Evolutionary conservation across 2,797 vertebrate species (phyloP).

Genomic region (Threskiornis aethiopicus): DNA sequence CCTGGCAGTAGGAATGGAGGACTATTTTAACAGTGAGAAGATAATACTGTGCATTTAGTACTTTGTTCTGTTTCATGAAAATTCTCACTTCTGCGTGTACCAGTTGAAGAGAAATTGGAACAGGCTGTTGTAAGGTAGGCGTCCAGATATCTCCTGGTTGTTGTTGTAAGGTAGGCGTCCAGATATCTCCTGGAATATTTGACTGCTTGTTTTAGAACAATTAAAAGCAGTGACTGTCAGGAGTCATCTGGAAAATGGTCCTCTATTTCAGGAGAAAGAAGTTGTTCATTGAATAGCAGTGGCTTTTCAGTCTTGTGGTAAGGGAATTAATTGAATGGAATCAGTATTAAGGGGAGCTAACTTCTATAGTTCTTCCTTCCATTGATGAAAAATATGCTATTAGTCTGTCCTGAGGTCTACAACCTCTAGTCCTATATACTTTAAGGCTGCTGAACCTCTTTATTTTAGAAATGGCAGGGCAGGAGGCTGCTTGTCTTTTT

Average conservation of each 20-base stretch:
- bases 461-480: not conserved
- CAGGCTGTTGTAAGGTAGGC: not conserved
- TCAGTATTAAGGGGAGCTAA: not conserved
- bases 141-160: not conserved
- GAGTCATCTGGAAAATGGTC: not conserved
- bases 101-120: not conserved
- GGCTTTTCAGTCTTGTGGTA: not conserved
- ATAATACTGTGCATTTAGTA: not conserved
- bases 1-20: not conserved
- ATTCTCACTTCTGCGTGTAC: not conserved
- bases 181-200: not conserved
- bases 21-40: not conserved
- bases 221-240: not conserved
- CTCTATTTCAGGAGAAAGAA: not conserved
- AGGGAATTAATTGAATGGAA: not conserved
- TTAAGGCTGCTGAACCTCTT: not conserved
- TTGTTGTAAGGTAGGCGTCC: not conserved
- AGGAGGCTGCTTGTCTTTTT: not conserved
- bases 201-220: not conserved
- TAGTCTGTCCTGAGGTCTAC: not conserved
- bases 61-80: not conserved
- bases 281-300: not conserved
- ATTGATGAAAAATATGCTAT: not conserved
- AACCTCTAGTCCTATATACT: not conserved
- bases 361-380: not conserved